Conservation (phyloP, 2,888 invertebrate species). For the Sphaeridia pumilis region DNA sequence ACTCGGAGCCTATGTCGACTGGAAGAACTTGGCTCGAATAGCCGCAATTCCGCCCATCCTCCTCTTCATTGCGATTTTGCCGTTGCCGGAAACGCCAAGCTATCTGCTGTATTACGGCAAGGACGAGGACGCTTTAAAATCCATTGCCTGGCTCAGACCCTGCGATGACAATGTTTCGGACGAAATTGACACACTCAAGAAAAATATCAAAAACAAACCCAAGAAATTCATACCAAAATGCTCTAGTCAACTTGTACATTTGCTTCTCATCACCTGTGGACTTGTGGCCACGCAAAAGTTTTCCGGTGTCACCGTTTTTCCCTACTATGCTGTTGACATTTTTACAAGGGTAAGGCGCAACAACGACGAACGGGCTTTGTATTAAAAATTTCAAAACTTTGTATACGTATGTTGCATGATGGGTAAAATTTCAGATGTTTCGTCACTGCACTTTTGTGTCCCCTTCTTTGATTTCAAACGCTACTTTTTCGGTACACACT, state of each 20-base stretch:
- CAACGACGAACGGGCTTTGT: too few relatives aligned
- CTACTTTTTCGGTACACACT: too few relatives aligned
- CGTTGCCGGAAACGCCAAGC: slow-evolving; percentile 81
- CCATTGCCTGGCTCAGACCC: slow-evolving; percentile 72
- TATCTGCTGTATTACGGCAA: slow-evolving; percentile 64
- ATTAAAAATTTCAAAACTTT: too few relatives aligned
- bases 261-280: slow-evolving; percentile 59
- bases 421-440: too few relatives aligned
- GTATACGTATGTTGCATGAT: too few relatives aligned
- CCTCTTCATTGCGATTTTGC: slow-evolving; percentile 58
- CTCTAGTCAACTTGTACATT: slow-evolving; percentile 34
- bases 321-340: slow-evolving; percentile 74
- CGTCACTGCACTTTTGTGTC: too few relatives aligned
- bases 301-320: slow-evolving; percentile 66
- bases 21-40: slow-evolving; percentile 70
- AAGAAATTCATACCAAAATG: slow-evolving; percentile 38
- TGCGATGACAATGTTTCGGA: slow-evolving; percentile 62
- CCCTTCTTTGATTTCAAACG: too few relatives aligned
- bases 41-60: slow-evolving; percentile 66
- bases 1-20: slow-evolving; percentile 68
- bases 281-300: slow-evolving; percentile 77
- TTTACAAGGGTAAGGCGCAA: slow-evolving; percentile 66
- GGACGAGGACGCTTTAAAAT: slow-evolving; percentile 58
- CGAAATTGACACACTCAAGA: slow-evolving; percentile 47
- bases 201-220: slow-evolving; percentile 46